Conservation (phyloP, 1,140 invertebrate genomes). For the Microplitis mediator region DNA sequence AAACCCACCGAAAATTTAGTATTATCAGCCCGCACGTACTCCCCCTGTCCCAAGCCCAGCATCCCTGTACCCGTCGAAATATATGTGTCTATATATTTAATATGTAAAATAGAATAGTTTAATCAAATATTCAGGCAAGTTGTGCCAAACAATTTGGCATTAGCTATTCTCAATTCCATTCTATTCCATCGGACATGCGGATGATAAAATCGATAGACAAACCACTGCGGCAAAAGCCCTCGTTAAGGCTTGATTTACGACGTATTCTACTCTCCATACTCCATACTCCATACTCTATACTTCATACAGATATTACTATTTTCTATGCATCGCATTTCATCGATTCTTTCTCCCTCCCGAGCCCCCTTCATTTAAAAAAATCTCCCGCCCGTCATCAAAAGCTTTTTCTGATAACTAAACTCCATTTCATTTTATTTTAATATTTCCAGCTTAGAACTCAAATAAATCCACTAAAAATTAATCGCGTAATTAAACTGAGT, state of each 20-base stretch:
- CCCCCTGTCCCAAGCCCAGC: too few species aligned
- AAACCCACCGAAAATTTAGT: neutral
- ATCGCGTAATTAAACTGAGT: too few species aligned
- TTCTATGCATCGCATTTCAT: neutral
- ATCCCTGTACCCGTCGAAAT: too few species aligned
- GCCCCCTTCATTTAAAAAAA: too few species aligned
- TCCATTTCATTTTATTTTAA: too few species aligned
- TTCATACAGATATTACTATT: neutral
- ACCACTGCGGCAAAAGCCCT: conserved; percentile 10
- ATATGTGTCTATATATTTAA: neutral
- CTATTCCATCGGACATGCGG: neutral
- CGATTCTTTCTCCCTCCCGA: too few species aligned
- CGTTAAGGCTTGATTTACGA: conserved; percentile 12
- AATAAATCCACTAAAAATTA: too few species aligned
- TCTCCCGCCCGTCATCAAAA: too few species aligned
- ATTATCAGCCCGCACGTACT: too few species aligned
- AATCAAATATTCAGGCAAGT: neutral
- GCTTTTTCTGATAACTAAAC: too few species aligned
- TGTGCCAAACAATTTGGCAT: neutral
- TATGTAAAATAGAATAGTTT: neutral
- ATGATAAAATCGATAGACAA: conserved; percentile 5
- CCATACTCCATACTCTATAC: neutral
- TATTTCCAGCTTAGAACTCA: too few species aligned
- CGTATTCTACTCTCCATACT: neutral
- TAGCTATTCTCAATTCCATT: neutral